A percentile compares a stretch with the other conserved stretches of the same genome.
Evolutionary conservation across 2,113 vertebrate species (phyloP).

Genomic region (Zingel zingel): DNA sequence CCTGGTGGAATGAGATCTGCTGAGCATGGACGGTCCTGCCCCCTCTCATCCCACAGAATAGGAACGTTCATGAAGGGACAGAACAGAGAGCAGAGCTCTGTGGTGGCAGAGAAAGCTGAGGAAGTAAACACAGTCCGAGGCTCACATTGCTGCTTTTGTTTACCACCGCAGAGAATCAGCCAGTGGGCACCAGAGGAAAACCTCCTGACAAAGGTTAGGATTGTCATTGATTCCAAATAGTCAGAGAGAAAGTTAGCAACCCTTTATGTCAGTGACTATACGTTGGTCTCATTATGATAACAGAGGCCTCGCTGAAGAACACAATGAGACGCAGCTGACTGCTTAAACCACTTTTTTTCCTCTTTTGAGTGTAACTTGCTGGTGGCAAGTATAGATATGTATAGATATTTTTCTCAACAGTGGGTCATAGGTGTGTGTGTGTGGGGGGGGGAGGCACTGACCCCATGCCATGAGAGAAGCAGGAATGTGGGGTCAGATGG

Average conservation of each 20-base stretch:
- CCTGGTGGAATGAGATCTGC: slow-evolving; percentile 62
- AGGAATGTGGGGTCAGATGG: slow-evolving; percentile 66
- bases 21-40: slow-evolving; percentile 46
- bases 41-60: slow-evolving; percentile 62
- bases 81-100: slow-evolving; percentile 55
- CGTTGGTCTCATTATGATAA: slow-evolving; percentile 37
- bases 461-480: slow-evolving; percentile 16
- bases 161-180: slow-evolving; percentile 52
- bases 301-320: slow-evolving; percentile 20
- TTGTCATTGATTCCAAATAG: slow-evolving; percentile 44
- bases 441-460: neutral
- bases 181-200: slow-evolving; percentile 35
- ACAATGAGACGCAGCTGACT: slow-evolving; percentile 47
- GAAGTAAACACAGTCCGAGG: slow-evolving; percentile 66
- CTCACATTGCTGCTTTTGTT: slow-evolving; percentile 74
- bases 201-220: slow-evolving; percentile 38
- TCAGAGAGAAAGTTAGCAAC: slow-evolving; percentile 12
- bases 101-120: slow-evolving; percentile 54
- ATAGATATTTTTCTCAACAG: neutral
- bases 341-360: neutral
- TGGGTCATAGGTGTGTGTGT: neutral
- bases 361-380: slow-evolving; percentile 7
- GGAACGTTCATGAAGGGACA: slow-evolving; percentile 78
- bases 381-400: neutral
- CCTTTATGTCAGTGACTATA: slow-evolving; percentile 25